A percentile compares a stretch with the other conserved stretches of the same genome.
phyloP scores from a whole-genome alignment of 53 echinoderm and acorn worm genomes.

The Hippasteria phrygiana region DNA sequence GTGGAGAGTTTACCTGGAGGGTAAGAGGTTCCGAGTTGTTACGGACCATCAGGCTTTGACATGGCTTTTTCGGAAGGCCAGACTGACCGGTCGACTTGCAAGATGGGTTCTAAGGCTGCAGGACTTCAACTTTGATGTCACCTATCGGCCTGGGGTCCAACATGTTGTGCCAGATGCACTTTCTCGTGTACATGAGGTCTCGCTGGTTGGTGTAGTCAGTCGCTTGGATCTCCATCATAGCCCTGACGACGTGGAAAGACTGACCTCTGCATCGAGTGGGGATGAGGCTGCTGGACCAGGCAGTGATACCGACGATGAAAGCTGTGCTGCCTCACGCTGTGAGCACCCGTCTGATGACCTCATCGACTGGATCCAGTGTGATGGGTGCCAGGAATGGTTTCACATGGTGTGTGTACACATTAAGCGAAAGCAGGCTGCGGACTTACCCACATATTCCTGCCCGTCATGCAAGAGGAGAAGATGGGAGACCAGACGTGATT shows the following conservation, averaged over 20 bases:
- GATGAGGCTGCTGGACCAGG: neutral
- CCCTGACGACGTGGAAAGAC: neutral
- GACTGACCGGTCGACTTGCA: constrained; percentile 54
- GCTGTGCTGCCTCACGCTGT: neutral
- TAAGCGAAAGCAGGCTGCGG: neutral
- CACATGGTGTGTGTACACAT: neutral
- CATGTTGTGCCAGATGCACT: constrained; percentile 9
- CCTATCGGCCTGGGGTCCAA: neutral
- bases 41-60: constrained; percentile 68
- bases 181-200: neutral
- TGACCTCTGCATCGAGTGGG: neutral
- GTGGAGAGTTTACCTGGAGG: constrained; percentile 31
- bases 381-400: neutral
- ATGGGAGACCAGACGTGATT: no score
- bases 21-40: neutral
- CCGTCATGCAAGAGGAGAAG: no score
- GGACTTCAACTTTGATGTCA: constrained; percentile 51
- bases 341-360: neutral
- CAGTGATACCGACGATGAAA: neutral
- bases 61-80: constrained; percentile 63
- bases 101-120: constrained; percentile 68
- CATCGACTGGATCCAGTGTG: constrained; percentile 2
- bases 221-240: neutral
- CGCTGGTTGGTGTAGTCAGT: neutral
- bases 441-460: neutral